Evolutionary conservation across 1,140 invertebrate species (phyloP).

Genomic region (Habropoda laboriosa): DNA sequence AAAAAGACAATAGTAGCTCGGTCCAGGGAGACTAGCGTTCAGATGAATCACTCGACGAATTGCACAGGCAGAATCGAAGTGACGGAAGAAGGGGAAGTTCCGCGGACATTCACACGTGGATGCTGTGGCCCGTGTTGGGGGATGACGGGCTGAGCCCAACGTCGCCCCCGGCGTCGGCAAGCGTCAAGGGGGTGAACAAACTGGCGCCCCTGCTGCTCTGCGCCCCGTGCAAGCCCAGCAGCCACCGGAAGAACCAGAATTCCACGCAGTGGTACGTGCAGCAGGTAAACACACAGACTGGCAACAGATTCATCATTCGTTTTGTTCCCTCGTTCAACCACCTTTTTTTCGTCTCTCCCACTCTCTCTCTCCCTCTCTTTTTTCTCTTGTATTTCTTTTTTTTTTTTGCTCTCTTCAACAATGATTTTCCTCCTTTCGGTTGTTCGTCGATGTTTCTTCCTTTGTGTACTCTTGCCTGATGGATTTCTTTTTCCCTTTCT

Average conservation of each 20-base stretch:
- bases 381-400: not conserved
- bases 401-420: not conserved
- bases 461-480: not conserved
- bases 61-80: slow-evolving; percentile 50
- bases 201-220: slow-evolving; percentile 77
- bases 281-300: slow-evolving; percentile 76
- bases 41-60: slow-evolving; percentile 33
- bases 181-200: slow-evolving; percentile 73
- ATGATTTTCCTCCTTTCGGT: not conserved
- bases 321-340: slow-evolving; percentile 1
- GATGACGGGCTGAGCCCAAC: slow-evolving; percentile 79
- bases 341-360: not conserved
- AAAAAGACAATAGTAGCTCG: not conserved
- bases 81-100: slow-evolving; percentile 34
- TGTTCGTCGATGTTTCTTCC: not conserved
- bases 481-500: not conserved
- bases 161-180: slow-evolving; percentile 68
- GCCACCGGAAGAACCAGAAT: slow-evolving; percentile 73
- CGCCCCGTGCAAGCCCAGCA: slow-evolving; percentile 77
- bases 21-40: not conserved
- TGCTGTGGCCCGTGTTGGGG: slow-evolving; percentile 81
- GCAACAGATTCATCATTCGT: slow-evolving; percentile 39
- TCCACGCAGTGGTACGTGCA: slow-evolving; percentile 81
- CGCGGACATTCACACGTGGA: slow-evolving; percentile 70
- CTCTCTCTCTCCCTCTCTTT: not conserved